Evolutionary conservation across 2,113 vertebrate genomes (phyloP), one percentile per base, ranked within the genome.

Genomic region (Chloropsis hardwickii): DNA sequence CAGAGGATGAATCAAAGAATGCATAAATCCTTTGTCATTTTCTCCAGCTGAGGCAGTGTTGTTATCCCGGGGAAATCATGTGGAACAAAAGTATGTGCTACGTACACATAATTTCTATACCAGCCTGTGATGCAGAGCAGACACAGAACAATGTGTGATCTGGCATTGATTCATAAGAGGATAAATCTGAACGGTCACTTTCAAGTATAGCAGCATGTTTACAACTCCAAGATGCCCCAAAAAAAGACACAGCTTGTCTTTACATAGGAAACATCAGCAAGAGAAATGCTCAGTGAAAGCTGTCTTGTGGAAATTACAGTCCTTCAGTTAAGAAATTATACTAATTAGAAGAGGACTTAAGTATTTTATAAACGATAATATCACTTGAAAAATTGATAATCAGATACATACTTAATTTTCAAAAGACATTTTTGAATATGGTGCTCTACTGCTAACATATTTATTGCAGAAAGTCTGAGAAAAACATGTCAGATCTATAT

Each of bases 301-400:
- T 35, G 37, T 76, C 81, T 62, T 33, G 58, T 94, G 44, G 47
- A 94, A 93, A 83, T 93, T 54, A 7, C 47, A 29, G 24, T 86
- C 71, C 82, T 95, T 93, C 69, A 77, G 57, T 22, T 73, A 81
- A 94, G 71, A 90, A 83, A 88, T 78, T 70, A 28, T 60, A 71
- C 35, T 92, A 92, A 92, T 92, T 94, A 86, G 67, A 92, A 73
- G 66, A 88, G 25, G 54, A 81, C 51, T 89, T 87, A 82, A 88
- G 92, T 62, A 73, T 90, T 90, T 86, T 82, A 81, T 88, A 90
- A 86, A 65, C 8, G 33, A 5, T 67, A 71, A 56, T 51, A 65
- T 94, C 79, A 82, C 80, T 93, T 91, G 44, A 77, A 56, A 88
- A 90, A 77, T 22, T 93, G 47, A 60, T 66, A 40, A 83, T 62